Conservation (phyloP, 2,888 invertebrate species). For the Lasius fuliginosus region DNA sequence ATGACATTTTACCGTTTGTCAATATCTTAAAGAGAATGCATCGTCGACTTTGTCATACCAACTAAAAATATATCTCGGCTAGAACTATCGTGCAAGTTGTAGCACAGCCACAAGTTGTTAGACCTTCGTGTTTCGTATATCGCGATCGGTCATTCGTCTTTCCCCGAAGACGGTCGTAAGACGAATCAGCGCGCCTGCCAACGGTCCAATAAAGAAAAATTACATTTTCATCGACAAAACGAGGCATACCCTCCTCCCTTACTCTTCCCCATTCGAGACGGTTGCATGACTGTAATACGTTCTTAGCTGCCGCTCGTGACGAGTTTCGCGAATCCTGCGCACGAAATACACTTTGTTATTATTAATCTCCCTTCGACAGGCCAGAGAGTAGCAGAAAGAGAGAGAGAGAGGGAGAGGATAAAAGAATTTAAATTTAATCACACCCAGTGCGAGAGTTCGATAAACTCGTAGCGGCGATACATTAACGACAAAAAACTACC, state of each 20-base stretch:
- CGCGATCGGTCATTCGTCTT: conserved; percentile 39
- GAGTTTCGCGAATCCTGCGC: conserved; percentile 25
- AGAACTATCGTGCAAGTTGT: conserved; percentile 8
- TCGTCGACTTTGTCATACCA: neutral
- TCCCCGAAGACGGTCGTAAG: conserved; percentile 21
- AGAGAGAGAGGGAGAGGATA: neutral
- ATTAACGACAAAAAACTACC: conserved; percentile 35
- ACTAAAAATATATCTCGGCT: neutral
- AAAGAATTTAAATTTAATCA: conserved; percentile 46
- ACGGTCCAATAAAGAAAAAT: conserved; percentile 68
- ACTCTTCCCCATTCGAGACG: conserved; percentile 18
- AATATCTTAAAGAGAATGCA: neutral
- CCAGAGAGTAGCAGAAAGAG: neutral
- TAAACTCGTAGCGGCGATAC: conserved; percentile 34
- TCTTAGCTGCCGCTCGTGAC: conserved; percentile 56
- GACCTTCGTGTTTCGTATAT: conserved; percentile 10
- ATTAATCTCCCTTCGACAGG: conserved; percentile 47
- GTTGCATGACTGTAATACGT: conserved; percentile 64
- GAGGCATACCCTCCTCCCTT: neutral
- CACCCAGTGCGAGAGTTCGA: conserved; percentile 43
- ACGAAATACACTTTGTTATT: conserved; percentile 61
- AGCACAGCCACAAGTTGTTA: neutral
- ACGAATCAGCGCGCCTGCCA: conserved; percentile 20
- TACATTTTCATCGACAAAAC: conserved; percentile 58
- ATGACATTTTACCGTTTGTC: neutral